A percentile compares a stretch with the other conserved stretches of the same genome.
phyloP scores from a whole-genome alignment of 2,113 vertebrate genomes.

The Lycaon pictus region DNA sequence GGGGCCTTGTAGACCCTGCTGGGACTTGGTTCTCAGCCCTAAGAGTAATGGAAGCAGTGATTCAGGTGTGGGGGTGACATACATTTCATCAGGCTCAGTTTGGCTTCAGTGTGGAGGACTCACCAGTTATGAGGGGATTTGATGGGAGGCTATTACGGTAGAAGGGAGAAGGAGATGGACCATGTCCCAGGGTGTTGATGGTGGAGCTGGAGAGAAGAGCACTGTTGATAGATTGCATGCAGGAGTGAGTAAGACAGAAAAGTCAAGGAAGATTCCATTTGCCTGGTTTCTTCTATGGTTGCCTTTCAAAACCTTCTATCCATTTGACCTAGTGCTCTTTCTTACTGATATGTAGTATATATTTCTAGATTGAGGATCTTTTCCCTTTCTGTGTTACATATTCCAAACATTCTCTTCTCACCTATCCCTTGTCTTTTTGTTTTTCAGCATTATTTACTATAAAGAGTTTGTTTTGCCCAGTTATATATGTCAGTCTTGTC shows the following conservation, averaged over 20 bases:
- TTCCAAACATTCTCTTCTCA: not conserved
- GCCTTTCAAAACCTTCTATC: not conserved
- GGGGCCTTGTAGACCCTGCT: not conserved
- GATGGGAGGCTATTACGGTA: not conserved
- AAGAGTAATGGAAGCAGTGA: not conserved
- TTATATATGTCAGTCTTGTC: not conserved
- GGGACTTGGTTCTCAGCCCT: not conserved
- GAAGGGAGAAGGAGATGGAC: not conserved
- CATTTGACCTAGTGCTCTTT: not conserved
- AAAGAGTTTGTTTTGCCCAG: not conserved
- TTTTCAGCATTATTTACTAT: not conserved
- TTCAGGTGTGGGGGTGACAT: not conserved
- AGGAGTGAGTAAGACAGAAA: not conserved
- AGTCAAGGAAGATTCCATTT: not conserved
- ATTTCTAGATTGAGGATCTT: not conserved
- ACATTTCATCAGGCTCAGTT: not conserved
- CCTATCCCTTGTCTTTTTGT: not conserved
- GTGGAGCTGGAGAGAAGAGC: not conserved
- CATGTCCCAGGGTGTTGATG: accelerated
- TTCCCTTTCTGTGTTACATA: not conserved
- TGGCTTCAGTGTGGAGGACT: not conserved
- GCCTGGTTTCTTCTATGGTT: not conserved
- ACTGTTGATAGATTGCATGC: not conserved
- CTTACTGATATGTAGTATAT: not conserved
- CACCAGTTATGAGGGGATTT: not conserved